Evolutionary conservation across 2,888 invertebrate genomes (phyloP).

Genomic region (Volucella inflata): DNA sequence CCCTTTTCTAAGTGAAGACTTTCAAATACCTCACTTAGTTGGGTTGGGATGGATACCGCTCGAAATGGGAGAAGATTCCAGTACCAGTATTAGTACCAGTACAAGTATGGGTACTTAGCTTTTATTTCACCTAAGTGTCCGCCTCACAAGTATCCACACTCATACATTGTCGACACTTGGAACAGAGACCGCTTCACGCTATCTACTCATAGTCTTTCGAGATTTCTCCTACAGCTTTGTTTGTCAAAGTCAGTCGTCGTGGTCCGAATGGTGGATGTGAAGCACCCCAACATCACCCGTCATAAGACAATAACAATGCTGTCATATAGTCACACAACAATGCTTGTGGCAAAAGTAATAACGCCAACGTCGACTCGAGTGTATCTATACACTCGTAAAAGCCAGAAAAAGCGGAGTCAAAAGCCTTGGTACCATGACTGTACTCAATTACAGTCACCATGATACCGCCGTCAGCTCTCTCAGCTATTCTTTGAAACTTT

Average conservation of each 20-base stretch:
- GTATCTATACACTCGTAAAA: constrained; percentile 12
- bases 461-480: background rate
- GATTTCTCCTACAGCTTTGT: constrained; percentile 57
- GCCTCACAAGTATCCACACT: constrained; percentile 28
- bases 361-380: constrained; percentile 15
- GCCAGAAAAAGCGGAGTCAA: constrained; percentile 43
- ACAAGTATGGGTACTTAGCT: constrained; percentile 29
- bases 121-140: constrained; percentile 56
- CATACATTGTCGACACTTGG: background rate
- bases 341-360: constrained; percentile 63
- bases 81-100: background rate
- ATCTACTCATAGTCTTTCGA: constrained; percentile 49
- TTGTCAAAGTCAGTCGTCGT: constrained; percentile 21
- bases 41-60: no score
- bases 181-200: constrained; percentile 37
- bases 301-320: constrained; percentile 60
- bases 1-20: constrained; percentile 58
- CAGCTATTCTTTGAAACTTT: constrained; percentile 55
- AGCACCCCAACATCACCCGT: constrained; percentile 43
- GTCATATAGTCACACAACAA: constrained; percentile 18
- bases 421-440: constrained; percentile 47
- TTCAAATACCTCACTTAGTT: constrained; percentile 42
- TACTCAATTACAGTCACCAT: constrained; percentile 16
- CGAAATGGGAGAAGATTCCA: no score
- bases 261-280: background rate